A percentile compares a stretch with the other conserved stretches of the same genome.
Evolutionary conservation across 1,140 invertebrate species (phyloP).

Genomic region (Saccostrea cuccullata): DNA sequence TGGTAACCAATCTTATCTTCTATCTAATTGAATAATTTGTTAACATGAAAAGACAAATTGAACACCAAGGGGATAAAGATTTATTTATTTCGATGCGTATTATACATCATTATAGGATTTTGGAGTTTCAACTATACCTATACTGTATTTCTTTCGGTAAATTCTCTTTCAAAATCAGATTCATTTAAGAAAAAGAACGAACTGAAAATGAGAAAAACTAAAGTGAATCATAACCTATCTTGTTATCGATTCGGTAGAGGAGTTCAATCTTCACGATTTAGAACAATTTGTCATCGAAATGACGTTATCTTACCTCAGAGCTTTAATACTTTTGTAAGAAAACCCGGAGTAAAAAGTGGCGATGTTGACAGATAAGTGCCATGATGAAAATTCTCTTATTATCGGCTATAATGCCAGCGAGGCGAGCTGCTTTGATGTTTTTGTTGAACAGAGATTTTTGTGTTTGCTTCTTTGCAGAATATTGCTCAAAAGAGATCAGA

Average conservation of each 20-base stretch:
- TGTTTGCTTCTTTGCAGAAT: conserved; percentile 23
- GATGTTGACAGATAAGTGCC: conserved; percentile 26
- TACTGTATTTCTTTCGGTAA: not conserved
- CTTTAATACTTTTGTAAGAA: conserved; percentile 38
- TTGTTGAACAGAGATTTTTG: conserved; percentile 12
- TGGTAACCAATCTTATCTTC: conserved; percentile 21
- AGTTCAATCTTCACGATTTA: conserved; percentile 29
- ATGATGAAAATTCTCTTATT: conserved; percentile 28
- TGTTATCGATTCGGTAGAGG: not conserved
- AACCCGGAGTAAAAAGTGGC: conserved; percentile 18
- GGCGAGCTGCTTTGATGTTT: conserved; percentile 11
- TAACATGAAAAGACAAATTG: not conserved
- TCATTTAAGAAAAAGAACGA: not conserved
- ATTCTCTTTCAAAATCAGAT: not conserved
- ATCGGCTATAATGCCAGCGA: conserved; percentile 9
- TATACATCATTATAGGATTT: not conserved
- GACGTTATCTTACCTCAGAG: conserved; percentile 10
- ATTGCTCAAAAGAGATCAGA: conserved; percentile 11
- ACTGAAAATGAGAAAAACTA: not conserved
- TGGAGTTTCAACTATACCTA: not conserved
- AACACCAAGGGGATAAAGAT: not conserved
- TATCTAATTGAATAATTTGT: conserved; percentile 37
- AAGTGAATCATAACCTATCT: not conserved
- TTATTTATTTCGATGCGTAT: not conserved
- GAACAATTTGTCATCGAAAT: conserved; percentile 34